phyloP scores from a whole-genome alignment of 2,797 vertebrate species.

The Chloroceryle inda region DNA sequence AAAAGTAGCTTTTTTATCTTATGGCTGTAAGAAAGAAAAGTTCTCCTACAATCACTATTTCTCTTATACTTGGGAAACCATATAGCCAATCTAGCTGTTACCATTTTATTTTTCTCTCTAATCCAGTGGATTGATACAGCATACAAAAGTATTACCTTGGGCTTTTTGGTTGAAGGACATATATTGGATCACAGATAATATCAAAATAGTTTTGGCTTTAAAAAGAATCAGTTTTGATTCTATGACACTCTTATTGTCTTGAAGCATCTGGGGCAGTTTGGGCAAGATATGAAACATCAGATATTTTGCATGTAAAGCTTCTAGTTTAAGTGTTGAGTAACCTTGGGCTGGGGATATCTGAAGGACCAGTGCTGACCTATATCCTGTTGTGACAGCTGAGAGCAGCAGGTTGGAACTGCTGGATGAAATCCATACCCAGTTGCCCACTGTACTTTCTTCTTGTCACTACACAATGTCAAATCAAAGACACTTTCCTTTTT shows the following conservation, averaged over 20 bases:
- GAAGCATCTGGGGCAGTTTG: not conserved
- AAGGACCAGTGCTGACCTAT: conserved; percentile 31
- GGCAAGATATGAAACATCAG: not conserved
- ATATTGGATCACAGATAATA: not conserved
- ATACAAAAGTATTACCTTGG: not conserved
- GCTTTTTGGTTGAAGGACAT: not conserved
- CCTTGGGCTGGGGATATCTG: not conserved
- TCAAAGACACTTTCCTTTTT: not conserved
- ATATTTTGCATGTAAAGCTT: not conserved
- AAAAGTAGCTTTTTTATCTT: not conserved
- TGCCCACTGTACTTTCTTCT: conserved; percentile 54
- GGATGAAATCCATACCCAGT: conserved; percentile 58
- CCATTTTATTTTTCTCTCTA: not conserved
- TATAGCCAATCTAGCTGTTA: not conserved
- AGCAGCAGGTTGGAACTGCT: conserved; percentile 66
- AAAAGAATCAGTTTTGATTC: not conserved
- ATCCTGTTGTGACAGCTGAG: conserved; percentile 65
- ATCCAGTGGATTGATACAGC: not conserved
- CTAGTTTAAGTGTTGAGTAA: conserved; percentile 31
- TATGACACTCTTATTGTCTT: not conserved
- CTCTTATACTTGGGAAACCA: not conserved
- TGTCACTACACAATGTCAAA: conserved; percentile 41
- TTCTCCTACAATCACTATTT: not conserved
- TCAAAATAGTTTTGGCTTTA: not conserved
- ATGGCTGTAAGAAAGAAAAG: not conserved